Evolutionary conservation across 2,888 invertebrate species (phyloP).

Genomic region (Eilema depressum): DNA sequence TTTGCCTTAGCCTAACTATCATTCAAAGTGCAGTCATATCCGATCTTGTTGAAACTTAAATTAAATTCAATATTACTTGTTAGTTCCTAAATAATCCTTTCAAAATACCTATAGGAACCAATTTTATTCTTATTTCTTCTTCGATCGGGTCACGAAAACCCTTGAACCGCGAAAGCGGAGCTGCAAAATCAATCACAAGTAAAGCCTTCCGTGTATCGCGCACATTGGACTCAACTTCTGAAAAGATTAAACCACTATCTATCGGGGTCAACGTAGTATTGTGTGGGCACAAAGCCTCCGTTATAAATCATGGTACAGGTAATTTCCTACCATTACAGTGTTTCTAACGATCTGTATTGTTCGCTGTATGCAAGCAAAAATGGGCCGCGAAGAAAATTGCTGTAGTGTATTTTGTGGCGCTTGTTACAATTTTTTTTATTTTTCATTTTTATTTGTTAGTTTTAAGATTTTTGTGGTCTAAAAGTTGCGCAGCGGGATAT

Average conservation of each 20-base stretch:
- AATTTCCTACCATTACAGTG: conserved; percentile 78
- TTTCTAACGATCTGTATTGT: conserved; percentile 77
- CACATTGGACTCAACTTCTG: conserved; percentile 46
- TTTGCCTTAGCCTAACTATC: too few species aligned
- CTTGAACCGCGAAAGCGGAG: conserved; percentile 20
- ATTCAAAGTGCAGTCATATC: too few species aligned
- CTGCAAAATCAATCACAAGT: conserved; percentile 40
- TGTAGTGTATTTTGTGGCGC: conserved; percentile 38
- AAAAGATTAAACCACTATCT: conserved; percentile 71
- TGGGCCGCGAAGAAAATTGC: conserved; percentile 46
- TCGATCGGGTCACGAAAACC: conserved; percentile 11
- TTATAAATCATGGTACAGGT: conserved; percentile 79
- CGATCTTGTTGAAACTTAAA: too few species aligned
- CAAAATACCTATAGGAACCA: not conserved
- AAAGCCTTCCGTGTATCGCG: conserved; percentile 41
- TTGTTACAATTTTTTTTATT: conserved; percentile 19
- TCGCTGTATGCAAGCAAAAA: conserved; percentile 58
- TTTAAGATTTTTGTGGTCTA: too few species aligned
- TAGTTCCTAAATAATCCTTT: too few species aligned
- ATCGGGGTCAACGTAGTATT: conserved; percentile 71
- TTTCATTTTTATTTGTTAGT: not conserved
- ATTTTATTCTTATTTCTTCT: not conserved
- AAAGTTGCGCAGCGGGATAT: too few species aligned
- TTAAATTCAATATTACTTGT: too few species aligned
- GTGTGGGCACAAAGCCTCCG: conserved; percentile 61